Base-by-base conservation (phyloP, 1,140 invertebrate species). In the Heliconius melpomene region DNA sequence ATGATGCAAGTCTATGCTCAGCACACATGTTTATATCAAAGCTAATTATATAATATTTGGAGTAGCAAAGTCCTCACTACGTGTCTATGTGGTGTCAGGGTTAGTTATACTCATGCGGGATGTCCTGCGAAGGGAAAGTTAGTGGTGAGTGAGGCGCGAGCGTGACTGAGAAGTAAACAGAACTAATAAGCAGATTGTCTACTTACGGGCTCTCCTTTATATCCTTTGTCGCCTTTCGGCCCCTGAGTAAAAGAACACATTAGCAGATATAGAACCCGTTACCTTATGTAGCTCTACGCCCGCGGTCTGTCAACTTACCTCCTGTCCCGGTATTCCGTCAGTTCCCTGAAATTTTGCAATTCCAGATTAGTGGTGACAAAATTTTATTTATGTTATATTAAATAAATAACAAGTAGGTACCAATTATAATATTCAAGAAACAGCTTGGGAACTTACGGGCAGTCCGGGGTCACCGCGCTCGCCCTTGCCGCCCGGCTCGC, bases 401-500 rank as follows among this genome's bases (percentile, higher is more conserved):
- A 57, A 23, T 23, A 57, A n/a, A n/a, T 7, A n/a, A 57, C 20
- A 57, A n/a, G n/a, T 57, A 3, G 2, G 3, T 57, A 23, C 23
- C 7, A n/a, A 7, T 32, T 32, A 32, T 46, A 46, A 46, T 1
- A 57, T 57, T 8, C 7, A 57, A 23, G 2, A 23, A 3, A 23
- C 54, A 57, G 54, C 26, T 71, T 18, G 32, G 32, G 32, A 7
- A 96, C 97, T 96, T 96, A 98, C 98, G 90, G 98, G 98, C 91
- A 98, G 94, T 86, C 98, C 98, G 78, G 98, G 97, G 94, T 98
- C 98, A 71, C 98, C 98, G 81, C 98, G 95, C 95, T 98, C 98
- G 81, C 98, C 98, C 95, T 98, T 98, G 84, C 95, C 96, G 79
- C 98, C 98, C 54, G 97, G 97, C 93, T 98, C 98, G 79, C 98